A percentile compares a stretch with the other conserved stretches of the same genome.
These are phyloP conservation scores for Aporrectodea caliginosa DNA, from an alignment of 1,140 invertebrate species.

Conservation along the genomic window DNA sequence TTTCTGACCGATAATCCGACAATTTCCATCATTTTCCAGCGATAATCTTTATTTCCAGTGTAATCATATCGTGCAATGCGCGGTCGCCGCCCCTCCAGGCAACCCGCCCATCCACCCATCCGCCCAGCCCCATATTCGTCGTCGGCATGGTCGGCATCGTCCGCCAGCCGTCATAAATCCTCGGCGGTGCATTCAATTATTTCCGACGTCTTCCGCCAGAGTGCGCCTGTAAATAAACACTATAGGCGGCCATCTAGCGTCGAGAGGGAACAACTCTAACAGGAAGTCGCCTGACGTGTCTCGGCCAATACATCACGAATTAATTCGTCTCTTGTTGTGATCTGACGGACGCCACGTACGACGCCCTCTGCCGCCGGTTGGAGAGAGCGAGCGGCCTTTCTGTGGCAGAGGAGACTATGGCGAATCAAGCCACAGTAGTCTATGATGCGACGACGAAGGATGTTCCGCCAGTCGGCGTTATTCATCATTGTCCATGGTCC, in stretches of 20 bases:
- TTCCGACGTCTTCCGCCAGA: neutral
- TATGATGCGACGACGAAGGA: too few relatives aligned
- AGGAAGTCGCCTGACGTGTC: neutral
- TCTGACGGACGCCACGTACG: neutral
- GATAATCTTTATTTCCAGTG: neutral
- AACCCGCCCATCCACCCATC: neutral
- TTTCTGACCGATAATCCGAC: neutral
- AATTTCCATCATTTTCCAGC: neutral
- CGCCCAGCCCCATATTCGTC: neutral
- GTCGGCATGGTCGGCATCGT: too few relatives aligned
- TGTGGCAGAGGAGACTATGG: too few relatives aligned
- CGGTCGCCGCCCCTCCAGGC: too few relatives aligned
- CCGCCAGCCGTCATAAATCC: too few relatives aligned
- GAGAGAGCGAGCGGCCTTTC: too few relatives aligned
- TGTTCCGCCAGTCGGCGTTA: too few relatives aligned
- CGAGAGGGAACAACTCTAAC: neutral
- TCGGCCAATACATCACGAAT: neutral
- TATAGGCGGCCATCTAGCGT: neutral
- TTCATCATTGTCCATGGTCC: too few relatives aligned
- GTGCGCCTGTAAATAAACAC: constrained; percentile 2
- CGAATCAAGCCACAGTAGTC: too few relatives aligned
- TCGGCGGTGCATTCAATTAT: neutral
- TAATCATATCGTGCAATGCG: neutral
- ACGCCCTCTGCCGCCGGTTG: neutral
- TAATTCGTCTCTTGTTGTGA: neutral